phyloP scores from a whole-genome alignment of 2,113 vertebrate genomes.

The Spilogale gracilis region DNA sequence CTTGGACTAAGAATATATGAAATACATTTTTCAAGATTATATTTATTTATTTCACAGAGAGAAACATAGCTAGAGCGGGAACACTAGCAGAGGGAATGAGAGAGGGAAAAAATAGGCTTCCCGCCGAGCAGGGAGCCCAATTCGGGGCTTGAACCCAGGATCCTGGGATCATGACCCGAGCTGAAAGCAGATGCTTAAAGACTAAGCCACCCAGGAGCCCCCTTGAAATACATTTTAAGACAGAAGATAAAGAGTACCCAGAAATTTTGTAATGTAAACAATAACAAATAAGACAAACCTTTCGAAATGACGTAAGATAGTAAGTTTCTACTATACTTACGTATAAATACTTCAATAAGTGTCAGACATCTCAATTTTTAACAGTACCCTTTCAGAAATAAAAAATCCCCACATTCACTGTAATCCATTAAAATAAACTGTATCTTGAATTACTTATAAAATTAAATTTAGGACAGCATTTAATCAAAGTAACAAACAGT shows the following conservation, averaged over 20 bases:
- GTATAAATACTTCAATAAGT: conserved; percentile 43
- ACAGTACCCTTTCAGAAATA: conserved; percentile 11
- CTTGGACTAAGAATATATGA: conserved; percentile 16
- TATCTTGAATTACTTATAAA: conserved; percentile 55
- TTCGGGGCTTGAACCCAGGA: too few relatives aligned
- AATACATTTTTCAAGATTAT: background rate
- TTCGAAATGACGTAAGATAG: conserved; percentile 19
- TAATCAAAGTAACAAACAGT: conserved; percentile 30
- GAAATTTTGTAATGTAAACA: conserved; percentile 50
- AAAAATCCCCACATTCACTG: conserved; percentile 37
- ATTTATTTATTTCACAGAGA: too few relatives aligned
- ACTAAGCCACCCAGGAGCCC: too few relatives aligned
- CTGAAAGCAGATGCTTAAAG: too few relatives aligned
- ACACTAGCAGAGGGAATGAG: too few relatives aligned
- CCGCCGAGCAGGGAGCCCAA: too few relatives aligned
- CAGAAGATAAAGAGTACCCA: conserved; percentile 35
- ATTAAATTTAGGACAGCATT: conserved; percentile 57
- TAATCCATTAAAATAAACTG: conserved; percentile 43
- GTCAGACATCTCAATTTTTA: conserved; percentile 40
- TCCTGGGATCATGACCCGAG: too few relatives aligned
- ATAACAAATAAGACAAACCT: background rate
- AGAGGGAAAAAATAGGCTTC: too few relatives aligned
- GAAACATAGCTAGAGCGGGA: too few relatives aligned
- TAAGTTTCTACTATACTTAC: conserved; percentile 16
- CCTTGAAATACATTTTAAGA: conserved; percentile 40